A percentile compares a stretch with the other conserved stretches of the same genome.
Conservation (phyloP, 2,797 vertebrate species). For the Acipenser oxyrinchus region DNA sequence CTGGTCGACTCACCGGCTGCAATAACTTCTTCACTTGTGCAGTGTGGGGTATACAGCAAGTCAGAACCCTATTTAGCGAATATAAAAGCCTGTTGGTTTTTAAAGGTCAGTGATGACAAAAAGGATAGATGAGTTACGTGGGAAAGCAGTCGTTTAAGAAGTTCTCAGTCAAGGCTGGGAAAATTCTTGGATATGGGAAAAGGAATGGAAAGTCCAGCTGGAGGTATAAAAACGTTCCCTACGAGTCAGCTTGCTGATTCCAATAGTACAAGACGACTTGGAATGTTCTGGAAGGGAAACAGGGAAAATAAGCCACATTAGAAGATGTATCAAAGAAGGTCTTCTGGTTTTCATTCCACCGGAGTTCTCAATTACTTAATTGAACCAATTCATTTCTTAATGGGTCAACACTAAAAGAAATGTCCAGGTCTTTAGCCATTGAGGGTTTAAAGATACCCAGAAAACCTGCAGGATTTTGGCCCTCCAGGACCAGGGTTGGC, state of each 20-base stretch:
- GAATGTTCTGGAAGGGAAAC: conserved; percentile 10
- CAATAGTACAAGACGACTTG: conserved; percentile 7
- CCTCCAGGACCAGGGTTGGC: no score
- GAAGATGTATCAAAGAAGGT: no score
- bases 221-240: conserved; percentile 9
- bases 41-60: conserved; percentile 21
- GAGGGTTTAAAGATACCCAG: no score
- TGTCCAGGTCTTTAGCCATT: no score
- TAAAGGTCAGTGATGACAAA: conserved; percentile 20
- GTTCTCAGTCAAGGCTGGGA: conserved; percentile 19
- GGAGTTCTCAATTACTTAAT: no score
- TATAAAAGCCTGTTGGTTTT: conserved; percentile 24
- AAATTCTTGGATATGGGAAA: conserved; percentile 15
- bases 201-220: conserved; percentile 16
- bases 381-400: no score
- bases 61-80: conserved; percentile 13
- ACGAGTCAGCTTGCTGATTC: conserved; percentile 8
- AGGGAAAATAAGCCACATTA: background rate
- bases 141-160: conserved; percentile 17
- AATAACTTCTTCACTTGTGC: conserved; percentile 3
- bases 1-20: conserved; percentile 20
- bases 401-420: no score
- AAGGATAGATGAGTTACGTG: conserved; percentile 9
- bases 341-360: no score
- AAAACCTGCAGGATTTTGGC: no score